Evolutionary conservation across 2,888 invertebrate species (phyloP).

Genomic region (Thera britannica): DNA sequence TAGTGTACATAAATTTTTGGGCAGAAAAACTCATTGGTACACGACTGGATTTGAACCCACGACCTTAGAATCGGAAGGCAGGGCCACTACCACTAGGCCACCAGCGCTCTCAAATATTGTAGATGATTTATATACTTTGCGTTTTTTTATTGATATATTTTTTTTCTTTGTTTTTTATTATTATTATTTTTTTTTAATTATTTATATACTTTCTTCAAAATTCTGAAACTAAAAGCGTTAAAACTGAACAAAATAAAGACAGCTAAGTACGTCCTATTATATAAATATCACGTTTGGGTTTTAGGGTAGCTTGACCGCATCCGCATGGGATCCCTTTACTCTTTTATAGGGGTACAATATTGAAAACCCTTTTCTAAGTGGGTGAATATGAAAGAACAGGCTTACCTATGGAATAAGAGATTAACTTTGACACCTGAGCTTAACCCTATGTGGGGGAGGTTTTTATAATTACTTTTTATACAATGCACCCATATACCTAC

Average conservation of each 20-base stretch:
- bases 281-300: constrained; percentile 16
- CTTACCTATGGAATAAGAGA: constrained; percentile 1
- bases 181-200: no score
- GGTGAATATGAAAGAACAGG: constrained; percentile 22
- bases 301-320: constrained; percentile 26
- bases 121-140: no score
- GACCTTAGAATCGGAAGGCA: no score
- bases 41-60: no score
- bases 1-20: no score
- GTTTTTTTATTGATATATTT: no score
- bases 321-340: constrained; percentile 12
- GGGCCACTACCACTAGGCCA: no score
- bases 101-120: no score
- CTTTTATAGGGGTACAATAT: constrained; percentile 28
- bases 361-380: constrained; percentile 27
- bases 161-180: no score
- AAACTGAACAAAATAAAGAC: constrained; percentile 2
- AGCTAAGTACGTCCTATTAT: neutral
- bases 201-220: neutral
- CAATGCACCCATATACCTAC: no score
- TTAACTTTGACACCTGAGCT: neutral
- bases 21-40: no score
- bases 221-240: constrained; percentile 4
- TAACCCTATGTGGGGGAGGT: neutral
- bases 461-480: neutral